Evolutionary conservation across 2,888 invertebrate genomes (phyloP), one percentile per base, ranked within the genome.

Genomic region (Neoitamus cyanurus): DNA sequence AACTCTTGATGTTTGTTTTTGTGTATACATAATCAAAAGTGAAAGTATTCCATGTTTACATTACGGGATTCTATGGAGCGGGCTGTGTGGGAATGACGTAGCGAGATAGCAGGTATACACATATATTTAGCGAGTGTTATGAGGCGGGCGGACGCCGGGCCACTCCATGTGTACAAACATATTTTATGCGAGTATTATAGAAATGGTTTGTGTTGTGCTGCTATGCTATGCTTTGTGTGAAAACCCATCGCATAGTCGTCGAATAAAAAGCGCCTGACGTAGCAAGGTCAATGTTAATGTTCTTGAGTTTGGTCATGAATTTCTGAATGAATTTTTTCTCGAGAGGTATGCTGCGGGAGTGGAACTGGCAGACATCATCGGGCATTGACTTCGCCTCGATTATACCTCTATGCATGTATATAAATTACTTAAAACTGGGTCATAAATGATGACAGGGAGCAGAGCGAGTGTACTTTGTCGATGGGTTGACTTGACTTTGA

Each of bases 251-350:
- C 72, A 75, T 85, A 85, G 84, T 84, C 80, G 70, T 75, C 82
- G 78, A 77, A 78, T 82, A 85, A 68, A 82, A 68, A 82, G 58
- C 20, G 34, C 34, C 20, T 84, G 73, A 31, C 31, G 82, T 69
- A 83, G 80, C 85, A 86, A 85, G 86, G 85, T 69, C 86, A 86
- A 86, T 78, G 78, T 86, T 85, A 86, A 85, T 86, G 85, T 86
- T 86, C 86, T 86, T 86, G 86, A 86, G 86, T 86, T 85, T 85
- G 86, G 86, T 86, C 86, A 84, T 86, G 86, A 84, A 83, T 80
- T 84, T 85, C 82, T 73, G 84, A 72, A 85, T 85, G 83, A 83
- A 85, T 34, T 68, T 69, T 46, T 78, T 84, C 48, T 69, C n/a
- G 72, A 34, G 15, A 72, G 34, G 34, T 72, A 34, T 72, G 31